Conservation (phyloP, 2,113 vertebrate genomes). For the Phaethornis superciliosus region DNA sequence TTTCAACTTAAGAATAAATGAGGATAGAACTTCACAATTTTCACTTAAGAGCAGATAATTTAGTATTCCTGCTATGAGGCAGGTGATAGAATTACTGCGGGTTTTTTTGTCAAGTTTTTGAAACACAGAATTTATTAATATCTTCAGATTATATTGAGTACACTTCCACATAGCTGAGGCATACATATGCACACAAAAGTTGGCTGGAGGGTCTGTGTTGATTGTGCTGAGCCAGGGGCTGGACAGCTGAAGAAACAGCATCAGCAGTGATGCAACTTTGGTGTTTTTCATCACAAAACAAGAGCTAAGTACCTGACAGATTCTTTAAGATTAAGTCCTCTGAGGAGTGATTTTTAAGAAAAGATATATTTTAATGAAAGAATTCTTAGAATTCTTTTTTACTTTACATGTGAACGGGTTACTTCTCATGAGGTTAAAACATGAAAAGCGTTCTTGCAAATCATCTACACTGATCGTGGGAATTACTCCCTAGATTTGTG, state of each 20-base stretch:
- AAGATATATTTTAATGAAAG: background rate
- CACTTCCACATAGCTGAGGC: background rate
- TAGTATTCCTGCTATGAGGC: background rate
- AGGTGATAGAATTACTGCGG: background rate
- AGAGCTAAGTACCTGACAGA: background rate
- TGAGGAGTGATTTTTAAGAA: background rate
- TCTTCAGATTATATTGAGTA: background rate
- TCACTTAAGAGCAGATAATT: background rate
- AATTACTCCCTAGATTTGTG: background rate
- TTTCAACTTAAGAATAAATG: conserved; percentile 19
- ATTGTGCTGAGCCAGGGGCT: background rate
- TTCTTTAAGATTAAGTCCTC: background rate
- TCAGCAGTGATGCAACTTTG: background rate
- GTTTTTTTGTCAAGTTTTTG: background rate
- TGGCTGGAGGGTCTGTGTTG: background rate
- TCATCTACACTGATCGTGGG: background rate
- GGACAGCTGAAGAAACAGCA: background rate
- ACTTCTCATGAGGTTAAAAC: background rate
- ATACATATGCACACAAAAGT: fast-evolving
- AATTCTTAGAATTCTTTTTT: background rate
- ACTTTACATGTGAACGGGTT: background rate
- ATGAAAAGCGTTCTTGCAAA: background rate
- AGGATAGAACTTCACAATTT: background rate
- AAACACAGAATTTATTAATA: background rate
- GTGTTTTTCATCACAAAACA: background rate